Evolutionary conservation across 1,140 invertebrate genomes (phyloP).

Genomic region (Pectinophora gossypiella): DNA sequence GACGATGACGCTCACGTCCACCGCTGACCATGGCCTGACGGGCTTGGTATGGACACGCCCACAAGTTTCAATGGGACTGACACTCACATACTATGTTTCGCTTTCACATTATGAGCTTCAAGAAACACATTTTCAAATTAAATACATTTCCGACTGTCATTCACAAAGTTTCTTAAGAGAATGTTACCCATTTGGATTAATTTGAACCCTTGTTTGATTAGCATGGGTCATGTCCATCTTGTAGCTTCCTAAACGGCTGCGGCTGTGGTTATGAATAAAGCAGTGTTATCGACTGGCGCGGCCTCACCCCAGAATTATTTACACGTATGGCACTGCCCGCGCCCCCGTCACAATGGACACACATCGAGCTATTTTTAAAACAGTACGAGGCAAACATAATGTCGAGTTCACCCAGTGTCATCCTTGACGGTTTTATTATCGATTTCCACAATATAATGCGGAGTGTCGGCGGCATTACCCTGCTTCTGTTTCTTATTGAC

Average conservation of each 20-base stretch:
- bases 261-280: constrained; percentile 61
- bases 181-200: too few relatives aligned
- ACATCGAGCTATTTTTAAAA: constrained; percentile 35
- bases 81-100: too few relatives aligned
- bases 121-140: too few relatives aligned
- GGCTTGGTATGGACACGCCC: constrained; percentile 27
- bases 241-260: constrained; percentile 40
- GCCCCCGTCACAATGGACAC: constrained; percentile 18
- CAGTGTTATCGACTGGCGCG: constrained; percentile 61
- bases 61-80: constrained; percentile 16
- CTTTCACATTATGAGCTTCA: too few relatives aligned
- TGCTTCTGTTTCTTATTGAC: too few relatives aligned
- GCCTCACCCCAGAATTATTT: constrained; percentile 55
- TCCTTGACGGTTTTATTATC: constrained; percentile 15
- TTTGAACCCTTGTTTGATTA: too few relatives aligned
- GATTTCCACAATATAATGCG: too few relatives aligned
- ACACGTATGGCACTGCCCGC: constrained; percentile 42
- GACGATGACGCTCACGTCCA: constrained; percentile 20
- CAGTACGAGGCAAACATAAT: constrained; percentile 3
- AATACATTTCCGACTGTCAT: too few relatives aligned
- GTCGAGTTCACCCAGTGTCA: constrained; percentile 17
- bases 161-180: too few relatives aligned
- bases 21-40: constrained; percentile 20
- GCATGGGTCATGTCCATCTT: constrained; percentile 37
- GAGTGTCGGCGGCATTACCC: too few relatives aligned